phyloP scores from a whole-genome alignment of 2,797 vertebrate genomes.

The Pitangus sulphuratus region DNA sequence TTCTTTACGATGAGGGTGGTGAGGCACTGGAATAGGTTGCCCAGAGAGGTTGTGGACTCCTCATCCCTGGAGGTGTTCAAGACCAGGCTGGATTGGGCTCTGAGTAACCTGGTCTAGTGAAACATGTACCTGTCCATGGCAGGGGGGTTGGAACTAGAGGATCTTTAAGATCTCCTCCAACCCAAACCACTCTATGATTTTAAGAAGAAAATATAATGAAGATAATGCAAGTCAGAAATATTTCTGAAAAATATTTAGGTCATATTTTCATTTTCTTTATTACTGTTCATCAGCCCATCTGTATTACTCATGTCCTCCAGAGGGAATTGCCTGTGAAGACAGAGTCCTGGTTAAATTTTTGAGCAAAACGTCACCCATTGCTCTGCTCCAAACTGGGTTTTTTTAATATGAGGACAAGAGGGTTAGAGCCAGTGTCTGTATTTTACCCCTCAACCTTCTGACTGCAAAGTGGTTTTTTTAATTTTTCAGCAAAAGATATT shows the following conservation, averaged over 20 bases:
- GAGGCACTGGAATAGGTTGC: not conserved
- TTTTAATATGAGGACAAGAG: not conserved
- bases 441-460: not conserved
- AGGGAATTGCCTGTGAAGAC: not conserved
- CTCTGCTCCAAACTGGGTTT: not conserved
- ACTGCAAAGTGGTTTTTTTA: not conserved
- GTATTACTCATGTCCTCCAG: not conserved
- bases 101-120: not conserved
- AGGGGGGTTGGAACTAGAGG: not conserved
- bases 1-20: not conserved
- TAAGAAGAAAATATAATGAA: not conserved
- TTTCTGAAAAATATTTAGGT: not conserved
- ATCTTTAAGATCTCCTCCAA: not conserved
- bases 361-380: not conserved
- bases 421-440: not conserved
- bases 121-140: not conserved
- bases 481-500: not conserved
- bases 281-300: not conserved
- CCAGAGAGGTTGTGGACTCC: not conserved
- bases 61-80: not conserved
- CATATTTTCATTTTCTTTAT: not conserved
- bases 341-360: not conserved
- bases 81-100: too few species aligned
- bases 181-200: accelerated
- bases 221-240: not conserved